phyloP scores from a whole-genome alignment of 2,888 invertebrate species.

The Spilosoma lubricipeda region DNA sequence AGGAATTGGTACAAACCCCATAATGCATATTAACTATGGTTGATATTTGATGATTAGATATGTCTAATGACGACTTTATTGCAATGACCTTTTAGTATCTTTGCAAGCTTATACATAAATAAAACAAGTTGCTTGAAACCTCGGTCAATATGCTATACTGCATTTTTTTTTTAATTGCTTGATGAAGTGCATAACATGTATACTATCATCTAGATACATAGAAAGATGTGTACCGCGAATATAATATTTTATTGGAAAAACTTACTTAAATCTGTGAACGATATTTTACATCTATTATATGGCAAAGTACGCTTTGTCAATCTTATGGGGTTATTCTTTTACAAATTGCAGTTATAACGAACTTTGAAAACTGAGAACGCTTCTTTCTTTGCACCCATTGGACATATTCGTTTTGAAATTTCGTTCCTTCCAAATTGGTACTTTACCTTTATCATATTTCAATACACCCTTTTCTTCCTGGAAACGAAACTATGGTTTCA shows the following conservation, averaged over 20 bases:
- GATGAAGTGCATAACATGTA: background rate
- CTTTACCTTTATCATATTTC: constrained; percentile 22
- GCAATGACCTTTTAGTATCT: too few species aligned
- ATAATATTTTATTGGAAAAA: background rate
- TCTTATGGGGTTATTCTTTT: background rate
- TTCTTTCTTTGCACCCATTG: background rate
- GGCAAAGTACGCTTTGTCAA: background rate
- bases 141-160: too few species aligned
- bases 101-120: background rate
- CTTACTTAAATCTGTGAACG: background rate
- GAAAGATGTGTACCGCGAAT: background rate
- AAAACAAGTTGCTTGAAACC: background rate
- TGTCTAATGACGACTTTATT: background rate
- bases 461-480: constrained; percentile 9
- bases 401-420: constrained; percentile 8
- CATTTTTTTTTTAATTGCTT: background rate
- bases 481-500: constrained; percentile 12
- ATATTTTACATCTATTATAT: background rate
- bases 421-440: constrained; percentile 16
- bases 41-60: too few species aligned
- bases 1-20: background rate
- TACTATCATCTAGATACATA: background rate
- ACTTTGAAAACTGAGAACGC: background rate
- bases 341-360: background rate
- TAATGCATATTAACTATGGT: too few species aligned